These are phyloP conservation scores for Ectobius pallidus DNA, from an alignment of 2,888 invertebrate species.

Conservation along the genomic window DNA sequence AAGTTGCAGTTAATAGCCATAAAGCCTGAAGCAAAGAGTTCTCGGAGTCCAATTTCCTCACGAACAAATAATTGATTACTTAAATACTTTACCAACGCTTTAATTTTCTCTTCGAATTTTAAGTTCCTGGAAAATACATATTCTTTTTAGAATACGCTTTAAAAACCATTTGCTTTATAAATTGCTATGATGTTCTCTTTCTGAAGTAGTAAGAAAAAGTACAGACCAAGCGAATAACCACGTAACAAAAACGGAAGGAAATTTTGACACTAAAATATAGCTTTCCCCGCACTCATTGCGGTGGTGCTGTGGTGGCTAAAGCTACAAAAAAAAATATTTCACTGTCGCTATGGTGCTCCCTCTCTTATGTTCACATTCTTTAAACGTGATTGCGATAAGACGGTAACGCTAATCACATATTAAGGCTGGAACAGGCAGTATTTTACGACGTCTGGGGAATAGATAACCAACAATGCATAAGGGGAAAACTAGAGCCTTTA, in stretches of 20 bases:
- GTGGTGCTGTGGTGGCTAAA: conserved; percentile 7
- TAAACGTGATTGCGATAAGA: conserved; percentile 38
- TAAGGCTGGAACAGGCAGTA: no score
- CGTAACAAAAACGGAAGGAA: conserved; percentile 39
- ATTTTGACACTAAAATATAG: conserved; percentile 41
- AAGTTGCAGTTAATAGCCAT: not conserved
- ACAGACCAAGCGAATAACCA: conserved; percentile 20
- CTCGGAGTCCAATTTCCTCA: no score
- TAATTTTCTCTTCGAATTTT: no score
- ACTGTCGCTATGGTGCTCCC: not conserved
- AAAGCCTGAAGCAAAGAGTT: not conserved
- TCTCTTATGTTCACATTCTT: conserved; percentile 35
- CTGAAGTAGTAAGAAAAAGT: conserved; percentile 8
- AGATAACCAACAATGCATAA: no score
- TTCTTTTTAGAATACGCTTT: conserved; percentile 6
- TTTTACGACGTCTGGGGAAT: no score
- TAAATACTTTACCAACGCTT: no score
- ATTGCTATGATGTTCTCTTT: conserved; percentile 21
- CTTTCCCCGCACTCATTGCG: conserved; percentile 25
- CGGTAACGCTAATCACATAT: not conserved
- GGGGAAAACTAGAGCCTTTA: no score
- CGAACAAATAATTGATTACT: no score
- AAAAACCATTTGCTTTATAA: conserved; percentile 32
- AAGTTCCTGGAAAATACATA: no score
- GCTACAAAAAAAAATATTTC: conserved; percentile 30